Base-by-base conservation (phyloP, 2,888 invertebrate genomes). In the Eristalis tenax region DNA sequence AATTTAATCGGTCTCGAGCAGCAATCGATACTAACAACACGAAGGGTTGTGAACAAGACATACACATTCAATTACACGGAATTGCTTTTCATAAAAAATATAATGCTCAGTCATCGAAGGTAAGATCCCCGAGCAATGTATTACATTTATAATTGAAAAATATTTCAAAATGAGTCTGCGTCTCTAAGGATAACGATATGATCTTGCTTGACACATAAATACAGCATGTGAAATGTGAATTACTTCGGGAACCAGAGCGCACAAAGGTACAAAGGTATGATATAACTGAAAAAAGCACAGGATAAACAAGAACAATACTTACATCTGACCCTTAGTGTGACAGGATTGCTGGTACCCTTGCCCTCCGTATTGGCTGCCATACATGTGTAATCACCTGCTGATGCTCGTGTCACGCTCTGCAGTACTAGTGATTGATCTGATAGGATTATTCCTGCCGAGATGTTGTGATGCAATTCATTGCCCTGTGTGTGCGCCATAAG, bases 311-410 rank as follows among this genome's bases (percentile, higher is more conserved):
- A 18, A 18, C 43, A 50, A 89, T 92, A 94, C 96, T 96, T 93
- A 96, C 96, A 96, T 94, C 96, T 94, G 89, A 96, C 95, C 82
- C 95, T 93, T 89, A 96, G 93, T 61, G 95, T 94, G 88, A 96
- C 96, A 40, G 96, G 95, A 91, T 96, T 96, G 92, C 96, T 96
- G 71, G 95, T 94, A 89, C 96, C 96, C 90, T 96, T 97, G 63
- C 97, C 97, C 92, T 97, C 97, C 81, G 95, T 95, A 93, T 98
- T 98, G 80, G 96, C 96, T 38, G 97, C 97, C 92, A 96, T 94
- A 91, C 98, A 98, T 77, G 96, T 97, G 93, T 97, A 98, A 92
- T 97, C 96, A 4, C 98, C 97, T n/a, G 97, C 97, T 38, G 97
- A 96, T 83, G 95, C 95, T 85, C 97, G 94, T 63, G 96, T 96